A percentile compares a stretch with the other conserved stretches of the same genome.
Conservation (phyloP, 2,797 vertebrate species). For the Chlorospingus flavigularis region DNA sequence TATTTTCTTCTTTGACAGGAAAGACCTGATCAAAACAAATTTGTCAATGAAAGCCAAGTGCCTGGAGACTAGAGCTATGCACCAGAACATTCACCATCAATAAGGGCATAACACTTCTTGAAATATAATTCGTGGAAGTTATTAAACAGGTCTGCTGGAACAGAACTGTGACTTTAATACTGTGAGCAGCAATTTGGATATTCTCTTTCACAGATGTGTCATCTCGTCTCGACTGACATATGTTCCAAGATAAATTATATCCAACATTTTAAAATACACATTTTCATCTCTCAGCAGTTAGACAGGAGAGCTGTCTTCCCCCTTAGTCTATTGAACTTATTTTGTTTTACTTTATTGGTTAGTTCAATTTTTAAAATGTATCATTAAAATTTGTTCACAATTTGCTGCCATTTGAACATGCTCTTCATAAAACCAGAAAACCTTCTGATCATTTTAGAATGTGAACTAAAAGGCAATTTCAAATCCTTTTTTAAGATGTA, state of each 20-base stretch:
- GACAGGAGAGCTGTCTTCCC: neutral
- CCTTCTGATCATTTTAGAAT: neutral
- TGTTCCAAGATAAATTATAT: neutral
- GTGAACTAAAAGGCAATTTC: neutral
- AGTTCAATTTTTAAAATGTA: neutral
- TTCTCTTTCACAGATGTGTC: neutral
- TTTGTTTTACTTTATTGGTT: neutral
- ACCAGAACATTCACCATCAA: neutral
- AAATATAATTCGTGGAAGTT: neutral
- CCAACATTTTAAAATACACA: neutral
- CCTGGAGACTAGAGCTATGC: neutral
- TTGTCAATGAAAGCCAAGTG: neutral
- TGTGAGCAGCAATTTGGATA: neutral
- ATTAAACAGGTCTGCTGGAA: neutral
- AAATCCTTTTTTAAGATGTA: neutral
- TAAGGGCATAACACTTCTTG: neutral
- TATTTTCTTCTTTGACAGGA: neutral
- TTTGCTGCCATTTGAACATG: neutral
- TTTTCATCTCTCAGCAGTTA: neutral
- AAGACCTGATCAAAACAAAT: neutral
- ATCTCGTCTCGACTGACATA: neutral
- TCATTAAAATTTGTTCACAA: neutral
- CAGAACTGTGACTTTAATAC: neutral
- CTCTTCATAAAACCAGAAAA: neutral
- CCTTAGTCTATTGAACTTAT: neutral